Percentiles rank a stretch among this genome's conserved stretches.
Evolutionary conservation across 2,113 vertebrate genomes (phyloP).

Genomic region (Pandion haliaetus): DNA sequence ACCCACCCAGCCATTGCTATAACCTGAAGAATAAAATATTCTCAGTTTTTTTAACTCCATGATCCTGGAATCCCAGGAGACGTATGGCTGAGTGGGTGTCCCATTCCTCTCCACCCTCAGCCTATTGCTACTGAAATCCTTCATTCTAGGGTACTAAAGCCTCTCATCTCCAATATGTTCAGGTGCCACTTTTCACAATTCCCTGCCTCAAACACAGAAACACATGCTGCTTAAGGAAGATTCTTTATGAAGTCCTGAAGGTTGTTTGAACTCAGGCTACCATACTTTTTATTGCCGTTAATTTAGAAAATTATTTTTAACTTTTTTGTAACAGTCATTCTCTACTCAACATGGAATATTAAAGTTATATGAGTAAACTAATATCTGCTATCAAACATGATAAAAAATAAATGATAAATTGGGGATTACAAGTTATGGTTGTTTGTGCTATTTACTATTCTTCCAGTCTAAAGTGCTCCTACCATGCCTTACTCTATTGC

Average conservation of each 20-base stretch:
- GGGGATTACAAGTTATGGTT: background rate
- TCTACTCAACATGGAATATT: background rate
- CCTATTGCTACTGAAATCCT: background rate
- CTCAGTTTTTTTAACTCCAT: background rate
- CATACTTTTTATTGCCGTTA: background rate
- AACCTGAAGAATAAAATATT: background rate
- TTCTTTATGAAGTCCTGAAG: background rate
- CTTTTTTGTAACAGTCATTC: background rate
- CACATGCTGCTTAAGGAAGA: background rate
- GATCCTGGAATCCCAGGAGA: background rate
- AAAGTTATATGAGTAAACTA: background rate
- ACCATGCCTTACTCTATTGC: background rate
- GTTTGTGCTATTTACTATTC: background rate
- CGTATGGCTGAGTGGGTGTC: background rate
- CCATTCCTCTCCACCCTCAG: background rate
- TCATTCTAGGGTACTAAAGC: background rate
- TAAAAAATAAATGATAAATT: background rate
- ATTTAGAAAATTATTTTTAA: background rate
- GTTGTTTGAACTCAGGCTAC: background rate
- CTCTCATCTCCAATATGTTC: background rate
- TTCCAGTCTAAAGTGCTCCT: background rate
- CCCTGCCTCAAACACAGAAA: background rate
- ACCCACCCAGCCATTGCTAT: fast-evolving
- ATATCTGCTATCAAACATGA: background rate
- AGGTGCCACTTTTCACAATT: background rate